These are phyloP conservation scores for Drosophila kepulauana DNA, from an alignment of 1,140 invertebrate genomes.

Conservation along the genomic window DNA sequence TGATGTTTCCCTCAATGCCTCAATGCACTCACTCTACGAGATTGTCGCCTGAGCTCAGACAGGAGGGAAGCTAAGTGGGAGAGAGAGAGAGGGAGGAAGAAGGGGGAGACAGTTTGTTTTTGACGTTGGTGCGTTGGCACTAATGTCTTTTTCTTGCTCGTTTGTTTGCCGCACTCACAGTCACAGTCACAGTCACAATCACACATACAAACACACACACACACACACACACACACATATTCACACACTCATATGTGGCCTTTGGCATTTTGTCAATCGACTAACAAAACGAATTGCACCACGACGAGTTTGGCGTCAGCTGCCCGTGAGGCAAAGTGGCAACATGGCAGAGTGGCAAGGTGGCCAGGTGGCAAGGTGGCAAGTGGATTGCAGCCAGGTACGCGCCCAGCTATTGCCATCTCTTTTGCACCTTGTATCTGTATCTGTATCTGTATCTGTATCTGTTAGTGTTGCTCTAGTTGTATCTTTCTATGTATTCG, in stretches of 20 bases:
- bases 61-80: not conserved
- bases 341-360: not conserved
- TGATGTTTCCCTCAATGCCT: slow-evolving; percentile 67
- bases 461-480: not conserved
- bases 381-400: not conserved
- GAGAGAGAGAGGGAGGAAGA: not conserved
- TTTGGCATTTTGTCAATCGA: slow-evolving; percentile 78
- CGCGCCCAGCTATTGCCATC: slow-evolving; percentile 2
- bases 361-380: not conserved
- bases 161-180: slow-evolving; percentile 44
- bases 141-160: slow-evolving; percentile 77
- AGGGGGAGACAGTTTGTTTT: slow-evolving; percentile 47
- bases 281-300: slow-evolving; percentile 72
- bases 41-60: not conserved
- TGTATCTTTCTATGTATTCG: not conserved
- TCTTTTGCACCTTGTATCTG: not conserved
- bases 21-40: slow-evolving; percentile 31
- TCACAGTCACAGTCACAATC: not conserved
- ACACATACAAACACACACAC: not conserved
- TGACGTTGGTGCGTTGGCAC: slow-evolving; percentile 45
- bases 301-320: slow-evolving; percentile 12
- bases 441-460: not conserved
- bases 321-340: not conserved
- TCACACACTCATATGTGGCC: slow-evolving; percentile 38
- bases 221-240: slow-evolving; percentile 9